Evolutionary conservation across 2,797 vertebrate species (phyloP), one percentile per base, ranked within the genome.

Genomic region (Microhierax caerulescens): DNA sequence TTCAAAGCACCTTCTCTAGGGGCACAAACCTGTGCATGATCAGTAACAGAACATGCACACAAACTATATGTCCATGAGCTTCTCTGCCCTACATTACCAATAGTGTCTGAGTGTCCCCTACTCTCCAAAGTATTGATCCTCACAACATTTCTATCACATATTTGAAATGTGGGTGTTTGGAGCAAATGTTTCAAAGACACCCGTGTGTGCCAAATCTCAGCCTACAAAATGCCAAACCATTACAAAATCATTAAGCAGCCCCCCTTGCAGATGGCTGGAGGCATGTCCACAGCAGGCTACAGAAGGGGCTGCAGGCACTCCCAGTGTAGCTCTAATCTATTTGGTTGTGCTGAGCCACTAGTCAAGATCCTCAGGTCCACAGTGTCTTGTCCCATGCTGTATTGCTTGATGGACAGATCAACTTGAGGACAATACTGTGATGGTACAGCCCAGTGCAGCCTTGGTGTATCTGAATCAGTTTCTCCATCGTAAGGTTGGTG

Each of bases 151-250:
- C 36, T 41, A 67, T 79, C 63, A 89, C 32, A 54, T 34, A 16
- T 73, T 70, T 88, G 79, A 87, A 63, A 89, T 48, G 90, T 87
- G 85, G 74, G 54, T 87, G 85, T 94, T 82, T 47, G 24, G 72
- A 86, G 41, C 75, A 89, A 92, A 88, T 77, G 75, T 8, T 93
- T 92, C 74, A 67, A 88, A 92, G 84, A 68, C 53, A 54, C 22
- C 56, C 53, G 24, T 47, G 37, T 64, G 78, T 83, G 84, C 70
- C 91, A 94, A 27, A 73, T 67, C 21, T 80, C 75, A 93, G 53
- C 88, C 84, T 88, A 92, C 93, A 96, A 77, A 96, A 97, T 95
- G 68, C 48, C 68, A 90, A 91, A 67, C 6, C 8, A 7, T 80
- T 79, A 54, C 11, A 70, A 94, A 82, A 51, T 36, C 53, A 77